Percentiles rank a stretch among this genome's conserved stretches.
phyloP scores from a whole-genome alignment of 2,797 vertebrate species.

The Lagodon rhomboides region DNA sequence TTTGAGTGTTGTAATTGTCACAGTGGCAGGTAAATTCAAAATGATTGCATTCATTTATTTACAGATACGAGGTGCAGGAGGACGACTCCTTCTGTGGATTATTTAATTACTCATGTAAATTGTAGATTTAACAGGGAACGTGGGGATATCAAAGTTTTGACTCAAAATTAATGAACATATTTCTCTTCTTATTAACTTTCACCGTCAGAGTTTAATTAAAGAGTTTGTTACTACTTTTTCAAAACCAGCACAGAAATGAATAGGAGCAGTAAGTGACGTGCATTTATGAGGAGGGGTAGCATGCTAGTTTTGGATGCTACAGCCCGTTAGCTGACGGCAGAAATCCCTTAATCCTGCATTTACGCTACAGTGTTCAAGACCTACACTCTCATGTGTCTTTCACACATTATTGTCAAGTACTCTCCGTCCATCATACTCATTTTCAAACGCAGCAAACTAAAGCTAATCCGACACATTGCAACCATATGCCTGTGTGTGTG shows the following conservation, averaged over 20 bases:
- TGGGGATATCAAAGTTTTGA: not conserved
- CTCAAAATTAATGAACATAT: not conserved
- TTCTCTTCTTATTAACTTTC: not conserved
- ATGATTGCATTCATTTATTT: conserved; percentile 52
- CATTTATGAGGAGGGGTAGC: not conserved
- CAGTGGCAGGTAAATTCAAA: conserved; percentile 44
- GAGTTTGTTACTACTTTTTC: not conserved
- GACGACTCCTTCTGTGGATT: conserved; percentile 22
- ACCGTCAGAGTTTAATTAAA: not conserved
- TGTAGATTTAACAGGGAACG: conserved; percentile 18
- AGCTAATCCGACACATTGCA: not conserved
- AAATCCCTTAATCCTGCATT: not conserved
- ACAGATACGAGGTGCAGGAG: conserved; percentile 12
- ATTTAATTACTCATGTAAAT: conserved; percentile 39
- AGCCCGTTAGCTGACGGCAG: conserved; percentile 1
- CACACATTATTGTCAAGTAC: not conserved
- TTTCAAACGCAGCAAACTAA: not conserved
- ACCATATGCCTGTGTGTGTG: not conserved
- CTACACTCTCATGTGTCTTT: not conserved
- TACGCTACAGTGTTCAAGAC: not conserved
- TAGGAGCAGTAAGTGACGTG: not conserved
- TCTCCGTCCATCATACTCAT: not conserved
- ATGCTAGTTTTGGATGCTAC: conserved; percentile 17
- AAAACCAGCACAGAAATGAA: not conserved
- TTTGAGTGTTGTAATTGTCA: conserved; percentile 44